phyloP scores from a whole-genome alignment of 2,888 invertebrate genomes.

The Onchidella celtica region DNA sequence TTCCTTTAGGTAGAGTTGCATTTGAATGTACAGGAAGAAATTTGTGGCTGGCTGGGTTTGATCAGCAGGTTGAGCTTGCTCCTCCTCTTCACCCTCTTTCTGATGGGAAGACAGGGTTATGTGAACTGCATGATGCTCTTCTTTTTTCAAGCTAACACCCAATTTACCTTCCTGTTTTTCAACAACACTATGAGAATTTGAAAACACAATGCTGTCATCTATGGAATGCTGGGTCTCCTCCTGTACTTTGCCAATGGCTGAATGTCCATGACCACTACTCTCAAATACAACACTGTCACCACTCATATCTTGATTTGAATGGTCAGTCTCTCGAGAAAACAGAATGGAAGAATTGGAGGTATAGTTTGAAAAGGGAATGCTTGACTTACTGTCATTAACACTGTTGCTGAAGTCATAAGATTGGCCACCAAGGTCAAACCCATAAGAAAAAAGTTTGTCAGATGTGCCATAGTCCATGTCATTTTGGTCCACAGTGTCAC shows the following conservation, averaged over 20 bases:
- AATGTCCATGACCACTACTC: not conserved
- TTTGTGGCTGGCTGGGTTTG: slow-evolving; percentile 50
- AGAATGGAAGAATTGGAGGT: slow-evolving; percentile 17
- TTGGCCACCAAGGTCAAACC: not conserved
- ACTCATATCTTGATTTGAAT: slow-evolving; percentile 4
- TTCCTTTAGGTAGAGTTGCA: slow-evolving; percentile 95
- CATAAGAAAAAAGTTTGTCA: not conserved
- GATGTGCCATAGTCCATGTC: not conserved
- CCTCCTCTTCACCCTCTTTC: slow-evolving; percentile 7
- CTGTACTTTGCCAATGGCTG: not conserved
- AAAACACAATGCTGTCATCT: not conserved
- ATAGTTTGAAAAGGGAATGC: slow-evolving; percentile 56
- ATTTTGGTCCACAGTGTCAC: not conserved
- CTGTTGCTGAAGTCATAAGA: not conserved
- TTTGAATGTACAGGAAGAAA: slow-evolving; percentile 96
- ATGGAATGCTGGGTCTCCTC: not conserved
- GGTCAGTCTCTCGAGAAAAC: not conserved
- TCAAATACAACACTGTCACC: slow-evolving; percentile 46
- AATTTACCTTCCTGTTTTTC: not conserved
- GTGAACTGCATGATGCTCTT: not conserved
- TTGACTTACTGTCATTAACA: slow-evolving; percentile 37
- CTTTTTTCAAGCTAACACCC: not conserved
- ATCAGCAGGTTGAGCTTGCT: not conserved
- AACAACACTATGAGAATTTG: not conserved
- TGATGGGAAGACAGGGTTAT: slow-evolving; percentile 1